Conservation (phyloP, 2,113 vertebrate genomes). For the Rhinoptilus africanus region DNA sequence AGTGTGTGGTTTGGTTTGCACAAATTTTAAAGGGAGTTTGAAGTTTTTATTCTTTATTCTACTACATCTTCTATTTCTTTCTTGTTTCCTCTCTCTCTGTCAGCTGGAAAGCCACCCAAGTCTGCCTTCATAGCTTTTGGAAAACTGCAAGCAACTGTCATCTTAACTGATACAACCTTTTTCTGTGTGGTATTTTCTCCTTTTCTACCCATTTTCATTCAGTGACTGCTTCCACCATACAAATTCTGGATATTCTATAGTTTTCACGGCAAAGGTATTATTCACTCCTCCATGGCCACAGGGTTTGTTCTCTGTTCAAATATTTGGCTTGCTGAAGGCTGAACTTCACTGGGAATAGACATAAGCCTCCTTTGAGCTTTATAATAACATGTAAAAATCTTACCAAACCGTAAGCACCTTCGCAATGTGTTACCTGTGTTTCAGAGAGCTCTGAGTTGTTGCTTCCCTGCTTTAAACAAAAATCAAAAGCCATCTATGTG, state of each 20-base stretch:
- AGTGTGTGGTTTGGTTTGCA: neutral
- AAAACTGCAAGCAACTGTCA: neutral
- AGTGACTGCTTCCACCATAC: neutral
- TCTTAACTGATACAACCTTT: neutral
- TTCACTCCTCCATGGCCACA: neutral
- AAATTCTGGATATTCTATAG: neutral
- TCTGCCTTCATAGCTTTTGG: neutral
- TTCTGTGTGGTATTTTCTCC: neutral
- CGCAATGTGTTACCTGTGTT: neutral
- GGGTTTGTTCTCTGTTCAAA: slow-evolving; percentile 7
- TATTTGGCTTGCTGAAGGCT: neutral
- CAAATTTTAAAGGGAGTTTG: neutral
- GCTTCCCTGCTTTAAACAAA: neutral
- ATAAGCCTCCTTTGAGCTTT: neutral
- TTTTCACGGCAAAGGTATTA: neutral
- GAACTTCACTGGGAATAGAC: neutral
- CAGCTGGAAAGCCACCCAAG: neutral
- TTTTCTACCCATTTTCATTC: neutral
- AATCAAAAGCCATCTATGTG: slow-evolving; percentile 3
- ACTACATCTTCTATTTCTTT: neutral
- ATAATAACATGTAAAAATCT: neutral
- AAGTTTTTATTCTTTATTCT: neutral
- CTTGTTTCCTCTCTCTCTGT: fast-evolving
- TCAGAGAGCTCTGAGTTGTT: neutral
- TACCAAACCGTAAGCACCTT: neutral